These are phyloP conservation scores for Lathronympha strigana DNA, from an alignment of 2,888 invertebrate species.

Conservation along the genomic window DNA sequence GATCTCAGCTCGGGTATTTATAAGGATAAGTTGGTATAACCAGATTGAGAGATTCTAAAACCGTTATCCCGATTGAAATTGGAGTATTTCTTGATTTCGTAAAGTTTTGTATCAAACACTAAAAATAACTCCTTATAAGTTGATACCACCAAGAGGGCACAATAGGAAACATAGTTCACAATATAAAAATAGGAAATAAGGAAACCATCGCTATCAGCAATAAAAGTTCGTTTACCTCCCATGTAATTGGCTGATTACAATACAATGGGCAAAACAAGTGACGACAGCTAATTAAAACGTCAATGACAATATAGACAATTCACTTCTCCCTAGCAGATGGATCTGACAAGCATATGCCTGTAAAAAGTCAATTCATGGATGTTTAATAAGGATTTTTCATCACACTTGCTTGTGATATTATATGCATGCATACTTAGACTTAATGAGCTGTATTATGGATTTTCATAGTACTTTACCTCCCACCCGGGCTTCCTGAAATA, in stretches of 20 bases:
- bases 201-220: conserved; percentile 24
- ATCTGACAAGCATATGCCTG: neutral
- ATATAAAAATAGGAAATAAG: conserved; percentile 20
- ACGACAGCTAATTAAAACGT: conserved; percentile 29
- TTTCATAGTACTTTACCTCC: no score
- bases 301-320: conserved; percentile 35
- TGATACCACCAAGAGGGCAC: neutral
- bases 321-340: conserved; percentile 8
- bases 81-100: no score
- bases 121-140: neutral
- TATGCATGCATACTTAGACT: no score
- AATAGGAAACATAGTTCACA: neutral
- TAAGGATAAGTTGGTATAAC: no score
- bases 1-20: no score
- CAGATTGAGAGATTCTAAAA: no score
- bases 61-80: no score
- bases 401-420: no score
- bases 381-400: no score
- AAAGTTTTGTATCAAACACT: no score
- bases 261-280: conserved; percentile 55
- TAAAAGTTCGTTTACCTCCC: conserved; percentile 45
- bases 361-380: neutral
- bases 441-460: no score
- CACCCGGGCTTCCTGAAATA: no score
- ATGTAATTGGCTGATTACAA: conserved; percentile 53